Evolutionary conservation across 2,888 invertebrate species (phyloP), one percentile per base, ranked within the genome.

Genomic region (Ramazzottius varieornatus): DNA sequence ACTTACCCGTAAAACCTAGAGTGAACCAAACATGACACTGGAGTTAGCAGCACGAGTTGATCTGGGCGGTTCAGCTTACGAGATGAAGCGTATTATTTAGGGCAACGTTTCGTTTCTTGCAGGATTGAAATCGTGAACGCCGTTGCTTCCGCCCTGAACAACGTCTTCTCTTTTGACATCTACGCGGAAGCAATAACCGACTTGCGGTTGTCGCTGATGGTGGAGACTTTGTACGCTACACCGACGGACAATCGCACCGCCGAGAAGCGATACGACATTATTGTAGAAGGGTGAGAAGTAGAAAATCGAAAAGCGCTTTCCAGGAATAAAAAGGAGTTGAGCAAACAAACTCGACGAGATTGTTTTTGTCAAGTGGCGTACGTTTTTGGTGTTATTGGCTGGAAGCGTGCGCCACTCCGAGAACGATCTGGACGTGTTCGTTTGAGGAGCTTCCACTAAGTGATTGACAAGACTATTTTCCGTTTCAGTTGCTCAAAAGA

Each of bases 91-190:
- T n/a, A n/a, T n/a, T n/a, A n/a, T n/a, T n/a, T n/a, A n/a, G n/a
- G n/a, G n/a, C n/a, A n/a, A n/a, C n/a, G n/a, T n/a, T n/a, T n/a
- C n/a, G n/a, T n/a, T 54, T 29, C 29, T 54, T 29, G 13, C 29
- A 54, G 54, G 20, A 54, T 54, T 24, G 54, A 54, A 54, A 54
- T 54, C 54, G 54, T 54, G n/a, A 54, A 54, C 29, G 54, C 54
- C 20, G 54, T 54, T 4, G 54, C 54, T 54, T 54, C 54, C 20
- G 54, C 54, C 54, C 29, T 54, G 54, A 54, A 29, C 29, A 54
- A 54, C 54, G 24, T 29, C 54, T 54, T 54, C 29, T 54, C 54
- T 13, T 54, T 54, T 24, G 54, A 54, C 29, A 54, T 54, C 29
- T 54, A 16, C 24, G 54, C 54, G 54, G 54, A 54, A 54, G 54